Evolutionary conservation across 2,888 invertebrate genomes (phyloP).

Genomic region (Heliconius aoede): DNA sequence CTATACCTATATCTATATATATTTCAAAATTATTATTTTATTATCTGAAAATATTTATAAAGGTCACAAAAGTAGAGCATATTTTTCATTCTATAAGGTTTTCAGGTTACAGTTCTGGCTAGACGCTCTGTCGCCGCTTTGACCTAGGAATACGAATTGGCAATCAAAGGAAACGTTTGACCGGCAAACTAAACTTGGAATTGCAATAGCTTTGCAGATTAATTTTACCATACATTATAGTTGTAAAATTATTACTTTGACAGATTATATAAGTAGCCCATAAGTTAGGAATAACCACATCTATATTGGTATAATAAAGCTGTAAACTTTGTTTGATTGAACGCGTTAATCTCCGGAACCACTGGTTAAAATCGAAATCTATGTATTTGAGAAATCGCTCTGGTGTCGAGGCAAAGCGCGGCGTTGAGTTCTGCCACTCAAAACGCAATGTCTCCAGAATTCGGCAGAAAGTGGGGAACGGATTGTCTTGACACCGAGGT

Average conservation of each 20-base stretch:
- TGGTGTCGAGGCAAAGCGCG: too few species aligned
- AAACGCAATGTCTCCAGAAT: too few species aligned
- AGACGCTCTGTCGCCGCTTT: slow-evolving; percentile 50
- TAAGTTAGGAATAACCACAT: too few species aligned
- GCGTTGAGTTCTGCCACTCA: too few species aligned
- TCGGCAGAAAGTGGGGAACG: too few species aligned
- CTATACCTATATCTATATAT: neutral
- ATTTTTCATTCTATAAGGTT: slow-evolving; percentile 21
- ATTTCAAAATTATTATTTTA: too few species aligned
- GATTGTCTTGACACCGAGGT: too few species aligned
- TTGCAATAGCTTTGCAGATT: slow-evolving; percentile 28
- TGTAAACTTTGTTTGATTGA: too few species aligned
- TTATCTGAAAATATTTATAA: neutral
- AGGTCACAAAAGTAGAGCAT: slow-evolving; percentile 32
- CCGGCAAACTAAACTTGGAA: slow-evolving; percentile 20
- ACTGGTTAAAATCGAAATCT: too few species aligned
- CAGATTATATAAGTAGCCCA: neutral
- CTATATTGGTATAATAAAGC: too few species aligned
- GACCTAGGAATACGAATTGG: slow-evolving; percentile 47
- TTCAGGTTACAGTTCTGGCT: slow-evolving; percentile 47
- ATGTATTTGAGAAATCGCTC: too few species aligned
- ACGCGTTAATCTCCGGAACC: too few species aligned
- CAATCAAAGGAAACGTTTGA: slow-evolving; percentile 30
- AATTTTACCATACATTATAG: slow-evolving; percentile 10
- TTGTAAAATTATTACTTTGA: neutral